phyloP scores from a whole-genome alignment of 2,888 invertebrate species.

The Epinotia nisella region DNA sequence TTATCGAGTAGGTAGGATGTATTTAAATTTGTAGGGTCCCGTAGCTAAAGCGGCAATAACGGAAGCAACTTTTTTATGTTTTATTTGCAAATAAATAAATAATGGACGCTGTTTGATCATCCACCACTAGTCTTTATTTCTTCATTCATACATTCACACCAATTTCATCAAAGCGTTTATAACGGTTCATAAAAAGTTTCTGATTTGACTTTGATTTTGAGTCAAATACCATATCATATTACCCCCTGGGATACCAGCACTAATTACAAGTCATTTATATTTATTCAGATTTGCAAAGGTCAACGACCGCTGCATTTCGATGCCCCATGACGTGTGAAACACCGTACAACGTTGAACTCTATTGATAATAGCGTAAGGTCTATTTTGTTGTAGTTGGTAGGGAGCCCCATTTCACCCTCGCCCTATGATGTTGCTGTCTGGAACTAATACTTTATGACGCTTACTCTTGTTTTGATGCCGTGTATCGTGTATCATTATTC shows the following conservation, averaged over 20 bases:
- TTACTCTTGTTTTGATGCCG: conserved; percentile 55
- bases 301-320: conserved; percentile 41
- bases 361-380: conserved; percentile 46
- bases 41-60: too few species aligned
- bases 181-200: too few species aligned
- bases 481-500: conserved; percentile 30
- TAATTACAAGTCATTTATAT: conserved; percentile 34
- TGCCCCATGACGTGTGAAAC: conserved; percentile 37
- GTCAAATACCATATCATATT: too few species aligned
- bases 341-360: conserved; percentile 22
- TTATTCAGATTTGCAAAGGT: conserved; percentile 43
- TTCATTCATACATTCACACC: too few species aligned
- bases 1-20: too few species aligned
- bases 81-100: too few species aligned
- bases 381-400: conserved; percentile 24
- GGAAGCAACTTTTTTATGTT: too few species aligned
- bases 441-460: conserved; percentile 72
- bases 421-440: conserved; percentile 67
- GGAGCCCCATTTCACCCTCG: conserved; percentile 63
- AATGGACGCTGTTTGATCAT: too few species aligned
- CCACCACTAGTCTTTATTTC: too few species aligned
- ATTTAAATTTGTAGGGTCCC: too few species aligned
- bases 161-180: too few species aligned
- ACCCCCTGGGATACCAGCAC: background rate
- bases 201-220: too few species aligned